A percentile compares a stretch with the other conserved stretches of the same genome.
These are phyloP conservation scores for Adelosebastes latens DNA, from an alignment of 2,797 vertebrate genomes.

Conservation along the genomic window DNA sequence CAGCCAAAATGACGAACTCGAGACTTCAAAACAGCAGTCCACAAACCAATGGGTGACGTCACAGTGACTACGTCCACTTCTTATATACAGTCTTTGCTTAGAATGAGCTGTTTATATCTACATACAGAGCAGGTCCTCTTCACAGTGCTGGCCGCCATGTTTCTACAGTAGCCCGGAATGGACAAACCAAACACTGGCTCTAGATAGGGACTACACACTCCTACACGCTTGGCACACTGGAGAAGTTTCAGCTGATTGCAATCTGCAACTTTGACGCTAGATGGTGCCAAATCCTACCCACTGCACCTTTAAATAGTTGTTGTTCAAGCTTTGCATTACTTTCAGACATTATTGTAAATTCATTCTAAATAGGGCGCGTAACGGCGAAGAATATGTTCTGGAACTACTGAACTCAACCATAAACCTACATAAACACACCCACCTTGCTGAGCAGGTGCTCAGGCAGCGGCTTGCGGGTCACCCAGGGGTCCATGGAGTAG, in stretches of 20 bases:
- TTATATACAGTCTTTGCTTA: no score
- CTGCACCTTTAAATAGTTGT: not conserved
- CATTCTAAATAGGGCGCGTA: not conserved
- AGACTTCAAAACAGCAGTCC: no score
- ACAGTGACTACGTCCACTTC: no score
- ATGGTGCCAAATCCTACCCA: not conserved
- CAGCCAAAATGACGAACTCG: no score
- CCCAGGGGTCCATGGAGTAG: conserved; percentile 97
- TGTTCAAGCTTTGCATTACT: not conserved
- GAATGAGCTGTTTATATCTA: no score
- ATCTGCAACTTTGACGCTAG: not conserved
- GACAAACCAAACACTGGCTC: no score
- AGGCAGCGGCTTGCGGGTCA: conserved; percentile 89
- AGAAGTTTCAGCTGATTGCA: not conserved
- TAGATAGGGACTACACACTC: no score
- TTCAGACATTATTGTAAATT: not conserved
- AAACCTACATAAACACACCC: not conserved
- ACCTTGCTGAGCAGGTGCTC: conserved; percentile 91
- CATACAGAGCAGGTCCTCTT: no score
- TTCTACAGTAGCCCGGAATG: no score
- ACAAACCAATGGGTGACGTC: no score
- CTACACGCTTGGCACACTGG: not conserved
- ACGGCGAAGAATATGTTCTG: not conserved
- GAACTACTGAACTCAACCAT: not conserved
- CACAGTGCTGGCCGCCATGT: no score